A percentile compares a stretch with the other conserved stretches of the same genome.
phyloP scores from a whole-genome alignment of 2,888 invertebrate species.

The Lacanobia wlatinum region DNA sequence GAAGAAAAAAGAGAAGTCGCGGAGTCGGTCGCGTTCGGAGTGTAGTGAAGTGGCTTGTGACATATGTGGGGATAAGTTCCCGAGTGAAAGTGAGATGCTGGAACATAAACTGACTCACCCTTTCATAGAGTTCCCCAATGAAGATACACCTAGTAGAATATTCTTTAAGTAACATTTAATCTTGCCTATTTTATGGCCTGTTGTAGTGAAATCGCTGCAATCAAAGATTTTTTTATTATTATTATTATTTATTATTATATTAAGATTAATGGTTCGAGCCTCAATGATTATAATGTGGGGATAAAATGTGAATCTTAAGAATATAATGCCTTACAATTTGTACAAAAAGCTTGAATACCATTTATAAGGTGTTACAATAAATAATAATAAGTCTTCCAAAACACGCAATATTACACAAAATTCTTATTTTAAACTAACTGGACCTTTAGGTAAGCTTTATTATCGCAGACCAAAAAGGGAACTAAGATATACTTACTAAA shows the following conservation, averaged over 20 bases:
- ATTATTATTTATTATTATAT: no score
- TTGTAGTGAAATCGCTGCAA: conserved; percentile 40
- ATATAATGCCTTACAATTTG: conserved; percentile 1
- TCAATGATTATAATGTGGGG: neutral
- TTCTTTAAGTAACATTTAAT: conserved; percentile 82
- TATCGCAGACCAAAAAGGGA: no score
- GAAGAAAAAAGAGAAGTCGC: conserved; percentile 69
- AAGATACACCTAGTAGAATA: conserved; percentile 88
- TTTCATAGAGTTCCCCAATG: conserved; percentile 88
- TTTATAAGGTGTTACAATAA: neutral
- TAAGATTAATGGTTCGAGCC: neutral
- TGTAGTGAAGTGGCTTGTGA: conserved; percentile 78
- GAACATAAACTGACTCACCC: conserved; percentile 88
- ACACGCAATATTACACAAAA: neutral
- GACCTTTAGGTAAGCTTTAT: neutral
- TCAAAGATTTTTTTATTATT: no score
- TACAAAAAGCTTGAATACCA: neutral
- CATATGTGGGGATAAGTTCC: conserved; percentile 85
- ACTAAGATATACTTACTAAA: neutral
- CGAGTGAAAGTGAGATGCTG: conserved; percentile 80
- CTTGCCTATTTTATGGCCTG: conserved; percentile 65
- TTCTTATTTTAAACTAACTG: neutral
- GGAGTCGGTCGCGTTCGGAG: conserved; percentile 48
- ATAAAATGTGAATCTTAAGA: neutral
- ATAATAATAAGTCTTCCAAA: neutral